Conservation (phyloP, 2,888 invertebrate species). For the Julus scandinavius region DNA sequence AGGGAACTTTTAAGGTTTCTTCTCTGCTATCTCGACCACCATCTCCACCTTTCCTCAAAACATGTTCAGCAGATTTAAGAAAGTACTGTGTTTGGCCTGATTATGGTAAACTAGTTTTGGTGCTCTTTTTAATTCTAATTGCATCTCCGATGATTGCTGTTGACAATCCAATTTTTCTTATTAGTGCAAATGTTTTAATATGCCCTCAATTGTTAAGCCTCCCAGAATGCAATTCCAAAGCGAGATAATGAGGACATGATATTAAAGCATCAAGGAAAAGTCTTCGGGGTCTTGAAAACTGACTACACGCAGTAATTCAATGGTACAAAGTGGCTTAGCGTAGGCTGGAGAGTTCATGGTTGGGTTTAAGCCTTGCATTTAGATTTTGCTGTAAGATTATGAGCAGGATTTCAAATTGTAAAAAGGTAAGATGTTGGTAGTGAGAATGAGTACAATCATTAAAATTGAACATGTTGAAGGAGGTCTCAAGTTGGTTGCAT, state of each 20-base stretch:
- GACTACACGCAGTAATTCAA: background rate
- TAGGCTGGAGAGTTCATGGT: background rate
- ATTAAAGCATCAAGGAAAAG: constrained; percentile 12
- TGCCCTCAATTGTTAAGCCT: background rate
- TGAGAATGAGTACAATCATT: background rate
- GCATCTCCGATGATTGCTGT: background rate
- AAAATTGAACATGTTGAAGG: background rate
- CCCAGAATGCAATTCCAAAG: background rate
- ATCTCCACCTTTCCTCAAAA: background rate
- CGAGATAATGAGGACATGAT: background rate
- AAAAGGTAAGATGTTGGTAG: background rate
- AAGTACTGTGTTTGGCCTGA: background rate
- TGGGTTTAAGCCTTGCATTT: background rate
- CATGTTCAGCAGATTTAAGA: background rate
- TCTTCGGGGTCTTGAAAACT: constrained; percentile 1
- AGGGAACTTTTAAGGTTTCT: background rate
- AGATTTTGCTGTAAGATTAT: background rate
- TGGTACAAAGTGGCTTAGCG: background rate
- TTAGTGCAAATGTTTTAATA: background rate
- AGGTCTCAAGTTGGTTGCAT: background rate
- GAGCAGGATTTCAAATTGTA: background rate
- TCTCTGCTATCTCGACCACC: background rate
- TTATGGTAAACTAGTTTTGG: background rate
- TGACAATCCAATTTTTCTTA: background rate
- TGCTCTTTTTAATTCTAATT: constrained; percentile 8